A percentile compares a stretch with the other conserved stretches of the same genome.
These are phyloP conservation scores for Boulengeromyrus knoepffleri DNA, from an alignment of 2,113 vertebrate species.

Conservation along the genomic window DNA sequence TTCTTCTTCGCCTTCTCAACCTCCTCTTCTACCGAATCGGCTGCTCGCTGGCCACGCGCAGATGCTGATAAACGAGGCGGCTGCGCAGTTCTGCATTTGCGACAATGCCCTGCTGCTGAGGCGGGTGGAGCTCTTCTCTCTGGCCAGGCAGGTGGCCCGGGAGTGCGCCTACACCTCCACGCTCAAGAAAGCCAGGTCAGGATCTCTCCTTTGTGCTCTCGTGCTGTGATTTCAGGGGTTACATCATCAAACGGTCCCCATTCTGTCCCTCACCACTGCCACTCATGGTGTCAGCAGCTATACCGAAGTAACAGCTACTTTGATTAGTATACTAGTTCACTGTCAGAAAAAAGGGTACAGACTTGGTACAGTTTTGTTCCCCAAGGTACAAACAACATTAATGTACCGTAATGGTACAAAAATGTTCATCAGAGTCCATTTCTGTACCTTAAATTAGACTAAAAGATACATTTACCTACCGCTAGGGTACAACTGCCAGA, in stretches of 20 bases:
- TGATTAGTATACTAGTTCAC: not conserved
- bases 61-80: constrained; percentile 94
- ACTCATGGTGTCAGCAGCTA: not conserved
- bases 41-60: constrained; percentile 44
- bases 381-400: not conserved
- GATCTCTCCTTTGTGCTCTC: not conserved
- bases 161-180: constrained; percentile 91
- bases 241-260: not conserved
- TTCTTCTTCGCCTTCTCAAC: not conserved
- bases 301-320: not conserved
- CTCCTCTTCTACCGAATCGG: not conserved
- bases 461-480: not conserved
- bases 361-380: not conserved
- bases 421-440: not conserved
- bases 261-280: not conserved
- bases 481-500: not conserved
- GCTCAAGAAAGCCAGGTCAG: constrained; percentile 78
- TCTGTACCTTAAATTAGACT: not conserved
- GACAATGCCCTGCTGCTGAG: constrained; percentile 85
- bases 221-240: not conserved
- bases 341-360: not conserved
- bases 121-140: constrained; percentile 88
- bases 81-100: constrained; percentile 90
- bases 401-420: not conserved
- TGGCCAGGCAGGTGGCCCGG: constrained; percentile 85